These are phyloP conservation scores for Zaprionus nigranus DNA, from an alignment of 1,140 invertebrate species.

Conservation along the genomic window DNA sequence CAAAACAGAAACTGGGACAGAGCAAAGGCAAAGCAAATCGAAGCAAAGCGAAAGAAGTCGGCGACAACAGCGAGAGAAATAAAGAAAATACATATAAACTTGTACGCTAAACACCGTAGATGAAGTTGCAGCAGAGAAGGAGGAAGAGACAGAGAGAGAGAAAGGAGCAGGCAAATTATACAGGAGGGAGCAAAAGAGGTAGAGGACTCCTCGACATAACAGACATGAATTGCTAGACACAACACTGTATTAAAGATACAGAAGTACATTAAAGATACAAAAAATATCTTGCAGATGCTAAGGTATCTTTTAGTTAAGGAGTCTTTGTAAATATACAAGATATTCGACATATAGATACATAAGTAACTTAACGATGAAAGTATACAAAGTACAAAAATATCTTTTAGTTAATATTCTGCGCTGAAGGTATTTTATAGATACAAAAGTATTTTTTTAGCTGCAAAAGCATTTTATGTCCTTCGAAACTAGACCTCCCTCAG, in stretches of 20 bases:
- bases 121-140: not conserved
- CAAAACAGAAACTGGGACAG: conserved; percentile 51
- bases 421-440: no score
- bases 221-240: not conserved
- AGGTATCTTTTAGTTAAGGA: not conserved
- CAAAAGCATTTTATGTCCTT: no score
- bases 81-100: conserved; percentile 22
- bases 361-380: not conserved
- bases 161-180: no score
- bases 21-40: conserved; percentile 15
- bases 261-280: not conserved
- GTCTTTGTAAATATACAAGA: not conserved
- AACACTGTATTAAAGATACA: not conserved
- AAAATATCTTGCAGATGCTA: not conserved
- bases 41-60: conserved; percentile 24
- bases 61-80: conserved; percentile 16
- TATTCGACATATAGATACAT: no score
- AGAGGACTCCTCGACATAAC: no score
- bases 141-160: no score
- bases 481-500: no score
- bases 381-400: no score
- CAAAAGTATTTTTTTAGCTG: no score
- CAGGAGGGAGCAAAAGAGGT: no score
- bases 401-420: no score
- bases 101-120: not conserved